Percentiles rank a stretch among this genome's conserved stretches.
These are phyloP conservation scores for Psilopsiagon aymara DNA, from an alignment of 2,113 vertebrate species.

Conservation along the genomic window DNA sequence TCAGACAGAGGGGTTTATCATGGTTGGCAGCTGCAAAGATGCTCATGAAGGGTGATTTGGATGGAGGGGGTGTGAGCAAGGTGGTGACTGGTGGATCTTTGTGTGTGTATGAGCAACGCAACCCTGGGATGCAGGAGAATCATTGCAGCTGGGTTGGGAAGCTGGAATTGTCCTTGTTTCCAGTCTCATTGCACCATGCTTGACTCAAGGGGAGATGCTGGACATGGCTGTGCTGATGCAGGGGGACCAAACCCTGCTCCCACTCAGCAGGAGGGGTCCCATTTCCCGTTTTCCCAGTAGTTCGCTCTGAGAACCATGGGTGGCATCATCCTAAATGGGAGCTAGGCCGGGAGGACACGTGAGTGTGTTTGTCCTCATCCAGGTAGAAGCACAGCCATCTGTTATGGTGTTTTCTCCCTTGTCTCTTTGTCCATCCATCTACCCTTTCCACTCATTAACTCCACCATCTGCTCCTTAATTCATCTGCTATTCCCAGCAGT, in stretches of 20 bases:
- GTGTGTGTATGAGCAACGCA: not conserved
- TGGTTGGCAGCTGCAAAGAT: not conserved
- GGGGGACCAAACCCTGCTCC: not conserved
- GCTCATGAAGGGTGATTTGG: not conserved
- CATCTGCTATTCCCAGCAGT: not conserved
- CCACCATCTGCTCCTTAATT: conserved; percentile 52
- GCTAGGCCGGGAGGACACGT: not conserved
- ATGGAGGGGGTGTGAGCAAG: not conserved
- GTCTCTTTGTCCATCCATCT: conserved; percentile 48
- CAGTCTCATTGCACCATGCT: rapidly evolving
- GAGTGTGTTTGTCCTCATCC: not conserved
- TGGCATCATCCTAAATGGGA: not conserved
- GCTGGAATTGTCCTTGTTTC: not conserved
- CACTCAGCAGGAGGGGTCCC: rapidly evolving
- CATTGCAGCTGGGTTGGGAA: too few species aligned
- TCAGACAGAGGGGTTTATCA: not conserved
- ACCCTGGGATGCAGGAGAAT: not conserved
- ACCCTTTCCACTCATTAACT: conserved; percentile 55
- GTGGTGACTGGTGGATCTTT: not conserved
- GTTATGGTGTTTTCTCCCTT: not conserved
- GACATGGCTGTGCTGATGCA: not conserved
- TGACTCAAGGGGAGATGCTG: too few species aligned
- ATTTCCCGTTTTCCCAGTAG: rapidly evolving
- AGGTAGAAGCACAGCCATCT: not conserved
- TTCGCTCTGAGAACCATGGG: not conserved